phyloP scores from a whole-genome alignment of 1,140 invertebrate species.

The Spodoptera frugiperda region DNA sequence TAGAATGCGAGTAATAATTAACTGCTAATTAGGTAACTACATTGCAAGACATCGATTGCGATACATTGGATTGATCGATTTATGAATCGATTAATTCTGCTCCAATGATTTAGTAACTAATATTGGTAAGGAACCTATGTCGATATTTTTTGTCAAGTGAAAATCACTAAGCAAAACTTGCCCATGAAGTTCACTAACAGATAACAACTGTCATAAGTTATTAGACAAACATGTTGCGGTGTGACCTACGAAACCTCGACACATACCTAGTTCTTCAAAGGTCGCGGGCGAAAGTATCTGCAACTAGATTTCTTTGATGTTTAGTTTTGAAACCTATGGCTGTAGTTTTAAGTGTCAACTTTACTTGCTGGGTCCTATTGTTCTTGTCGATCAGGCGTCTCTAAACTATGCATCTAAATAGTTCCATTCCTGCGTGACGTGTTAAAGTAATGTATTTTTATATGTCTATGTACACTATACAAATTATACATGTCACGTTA shows the following conservation, averaged over 20 bases:
- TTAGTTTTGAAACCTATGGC: slow-evolving; percentile 2
- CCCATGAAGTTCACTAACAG: slow-evolving; percentile 9
- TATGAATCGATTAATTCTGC: slow-evolving; percentile 26
- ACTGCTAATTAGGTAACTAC: neutral
- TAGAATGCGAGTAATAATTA: slow-evolving; percentile 15
- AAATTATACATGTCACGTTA: slow-evolving; percentile 1
- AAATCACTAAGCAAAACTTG: slow-evolving; percentile 3
- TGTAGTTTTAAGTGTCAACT: slow-evolving; percentile 26
- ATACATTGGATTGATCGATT: slow-evolving; percentile 18
- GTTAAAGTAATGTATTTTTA: slow-evolving; percentile 8
- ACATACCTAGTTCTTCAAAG: slow-evolving; percentile 32
- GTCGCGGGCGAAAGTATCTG: slow-evolving; percentile 41
- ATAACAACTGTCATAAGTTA: slow-evolving; percentile 27
- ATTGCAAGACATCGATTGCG: slow-evolving; percentile 1
- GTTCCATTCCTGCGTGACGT: slow-evolving; percentile 15
- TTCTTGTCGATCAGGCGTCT: slow-evolving; percentile 14
- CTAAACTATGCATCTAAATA: slow-evolving; percentile 4
- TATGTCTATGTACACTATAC: too few species aligned
- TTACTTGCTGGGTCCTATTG: neutral
- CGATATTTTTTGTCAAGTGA: slow-evolving; percentile 2
- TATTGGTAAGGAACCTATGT: neutral
- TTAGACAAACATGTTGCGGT: slow-evolving; percentile 37
- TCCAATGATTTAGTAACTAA: slow-evolving; percentile 10
- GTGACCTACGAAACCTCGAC: slow-evolving; percentile 41
- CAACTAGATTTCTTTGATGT: slow-evolving; percentile 9